phyloP scores from a whole-genome alignment of 2,888 invertebrate genomes.

The Oxyteleia sp. region DNA sequence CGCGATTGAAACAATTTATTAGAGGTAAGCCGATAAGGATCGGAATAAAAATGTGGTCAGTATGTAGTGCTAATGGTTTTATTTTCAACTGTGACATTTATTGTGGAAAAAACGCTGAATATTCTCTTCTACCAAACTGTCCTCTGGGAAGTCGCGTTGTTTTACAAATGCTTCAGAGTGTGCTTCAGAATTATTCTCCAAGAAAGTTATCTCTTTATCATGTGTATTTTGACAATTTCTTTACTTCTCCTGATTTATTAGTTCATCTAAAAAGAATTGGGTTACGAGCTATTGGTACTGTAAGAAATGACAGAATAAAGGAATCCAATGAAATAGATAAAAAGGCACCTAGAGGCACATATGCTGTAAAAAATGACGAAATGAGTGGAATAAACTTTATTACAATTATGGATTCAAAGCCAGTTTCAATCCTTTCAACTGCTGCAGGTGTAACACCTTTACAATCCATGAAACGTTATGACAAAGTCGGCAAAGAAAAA shows the following conservation, averaged over 20 bases:
- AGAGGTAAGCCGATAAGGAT: constrained; percentile 68
- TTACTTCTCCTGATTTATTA: not conserved
- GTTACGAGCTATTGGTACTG: constrained; percentile 47
- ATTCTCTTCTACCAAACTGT: constrained; percentile 24
- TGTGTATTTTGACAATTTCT: not conserved
- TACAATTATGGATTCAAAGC: constrained; percentile 24
- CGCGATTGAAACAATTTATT: constrained; percentile 71
- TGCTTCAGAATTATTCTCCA: not conserved
- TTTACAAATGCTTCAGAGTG: constrained; percentile 26
- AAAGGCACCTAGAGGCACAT: constrained; percentile 30
- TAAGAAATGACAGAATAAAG: constrained; percentile 43
- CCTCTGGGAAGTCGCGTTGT: constrained; percentile 18
- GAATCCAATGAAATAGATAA: constrained; percentile 45
- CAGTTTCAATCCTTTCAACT: constrained; percentile 32
- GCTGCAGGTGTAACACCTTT: constrained; percentile 17
- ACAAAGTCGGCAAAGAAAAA: no score
- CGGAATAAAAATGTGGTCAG: constrained; percentile 71
- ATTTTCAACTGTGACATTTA: constrained; percentile 68
- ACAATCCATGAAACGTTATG: not conserved
- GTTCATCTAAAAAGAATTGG: constrained; percentile 9
- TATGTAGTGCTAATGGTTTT: constrained; percentile 66
- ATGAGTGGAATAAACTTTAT: constrained; percentile 21
- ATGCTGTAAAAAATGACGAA: constrained; percentile 12
- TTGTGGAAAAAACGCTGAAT: constrained; percentile 59
- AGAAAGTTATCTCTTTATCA: not conserved